Base-by-base conservation (phyloP, 2,797 vertebrate genomes). In the Scleropages formosus region DNA sequence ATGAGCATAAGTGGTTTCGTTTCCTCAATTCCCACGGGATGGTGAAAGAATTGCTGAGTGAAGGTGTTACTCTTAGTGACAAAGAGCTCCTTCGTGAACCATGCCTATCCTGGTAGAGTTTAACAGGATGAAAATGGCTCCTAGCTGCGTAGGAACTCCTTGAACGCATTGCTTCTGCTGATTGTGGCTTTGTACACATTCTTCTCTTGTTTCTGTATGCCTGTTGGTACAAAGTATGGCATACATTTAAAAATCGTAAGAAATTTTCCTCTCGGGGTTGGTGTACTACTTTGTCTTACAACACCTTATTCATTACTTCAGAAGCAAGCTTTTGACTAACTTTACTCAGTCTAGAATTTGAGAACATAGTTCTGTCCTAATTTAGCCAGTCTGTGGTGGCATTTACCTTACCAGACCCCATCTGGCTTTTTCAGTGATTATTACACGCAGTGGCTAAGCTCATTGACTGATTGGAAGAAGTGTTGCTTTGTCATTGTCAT, bases 71-170 rank as follows among this genome's bases (percentile, higher is more conserved):
- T 72, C 31, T 16, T 59, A 73, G 47, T 78, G 79, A 80, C 73
- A 78, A 72, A 61, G 63, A 53, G 24, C 73, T 63, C 49, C 44
- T 73, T 39, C 59, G 74, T 77, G 75, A 59, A 31, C 78, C 39
- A 4, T 60, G 67, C 51, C 75, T 74, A 81, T 75, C 24, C n/a
- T 65, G 12, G 0, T 20, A 47, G 39, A 78, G 69, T 88, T 77
- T 77, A 79, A 79, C 80, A 79, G 80, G 74, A 78, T 75, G 56
- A 63, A 73, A 80, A 75, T 79, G 60, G 51, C 49, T 69, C 62
- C 72, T 11, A 75, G 81, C 73, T 15, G 31, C 18, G 18, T 67
- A 67, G 67, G 22, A 31, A 39, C 31, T 39, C 31, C 31, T 39
- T 31, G 31, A 39, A 39, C 6, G 31, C 31, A 6, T 31, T 39